phyloP scores from a whole-genome alignment of 2,888 invertebrate species.

The Pheosia tremula region DNA sequence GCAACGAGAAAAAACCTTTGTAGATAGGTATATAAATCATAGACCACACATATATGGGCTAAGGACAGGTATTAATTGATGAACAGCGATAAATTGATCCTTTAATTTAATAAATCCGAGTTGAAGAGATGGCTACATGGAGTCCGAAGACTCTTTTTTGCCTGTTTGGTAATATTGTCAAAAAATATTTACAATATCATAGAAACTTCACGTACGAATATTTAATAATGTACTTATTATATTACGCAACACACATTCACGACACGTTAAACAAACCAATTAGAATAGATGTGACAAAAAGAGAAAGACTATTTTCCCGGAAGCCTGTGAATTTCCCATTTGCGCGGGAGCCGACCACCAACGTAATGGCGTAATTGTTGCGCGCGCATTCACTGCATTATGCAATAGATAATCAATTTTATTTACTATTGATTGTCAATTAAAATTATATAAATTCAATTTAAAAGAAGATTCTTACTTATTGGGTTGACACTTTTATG shows the following conservation, averaged over 20 bases:
- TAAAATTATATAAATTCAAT: neutral
- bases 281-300: slow-evolving; percentile 35
- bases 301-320: slow-evolving; percentile 40
- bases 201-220: neutral
- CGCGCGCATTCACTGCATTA: neutral
- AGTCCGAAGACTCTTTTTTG: no score
- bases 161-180: no score
- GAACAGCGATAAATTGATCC: no score
- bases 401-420: neutral
- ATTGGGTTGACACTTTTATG: no score
- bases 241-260: slow-evolving; percentile 5
- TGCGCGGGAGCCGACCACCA: slow-evolving; percentile 24
- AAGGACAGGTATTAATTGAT: no score
- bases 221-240: neutral
- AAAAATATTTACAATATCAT: neutral
- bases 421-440: neutral
- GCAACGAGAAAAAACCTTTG: no score
- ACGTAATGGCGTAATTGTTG: slow-evolving; percentile 27
- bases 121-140: no score
- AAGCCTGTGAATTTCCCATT: slow-evolving; percentile 42
- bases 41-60: no score
- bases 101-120: no score
- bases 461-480: no score
- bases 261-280: slow-evolving; percentile 26
- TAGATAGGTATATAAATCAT: no score